Evolutionary conservation across 2,113 vertebrate genomes (phyloP), one percentile per base, ranked within the genome.

Genomic region (Sinocyclocheilus rhinocerous): DNA sequence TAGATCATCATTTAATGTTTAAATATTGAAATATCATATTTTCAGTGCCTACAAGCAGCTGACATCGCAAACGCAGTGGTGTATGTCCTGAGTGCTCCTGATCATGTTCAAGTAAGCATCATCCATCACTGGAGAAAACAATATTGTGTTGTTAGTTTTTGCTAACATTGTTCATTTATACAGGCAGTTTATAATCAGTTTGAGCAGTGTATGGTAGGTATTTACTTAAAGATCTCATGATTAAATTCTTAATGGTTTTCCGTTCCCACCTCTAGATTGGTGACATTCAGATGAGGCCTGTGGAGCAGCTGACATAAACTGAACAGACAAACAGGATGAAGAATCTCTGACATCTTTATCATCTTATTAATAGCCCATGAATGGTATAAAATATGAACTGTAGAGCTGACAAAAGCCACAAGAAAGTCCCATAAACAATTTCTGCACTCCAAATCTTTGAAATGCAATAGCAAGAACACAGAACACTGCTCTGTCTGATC

Each of bases 241-340:
- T 20, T 57, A 2, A 11, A 42, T 26, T 55, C 69, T 67, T 15
- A 48, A 3, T 48, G 16, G 18, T 36, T 87, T 93, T 89, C 75
- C 8, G 65, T 15, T 24, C 4, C 10, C 0, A 11, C 72, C 92
- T 88, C 16, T 88, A 98, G 97, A 96, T 98, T 1, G 96, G 95
- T 89, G 96, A 98, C 86, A 91, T 97, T 90, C 95, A 95, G 93
- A 94, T 98, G 94, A 93, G 93, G 86, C 94, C 95, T 57, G 96
- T 95, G 6, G 95, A 97, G 91, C 95, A 97, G 92, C 89, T 95
- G 90, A 92, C 90, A 0, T 97, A 96, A 95, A 36, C 36, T 9
- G n/a, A 33, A 29, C 7, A 11, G 50, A 24, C 8, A 45, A 29
- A 59, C 26, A 22, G 26, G 26, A 36, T 13, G 18, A 22, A 11